phyloP scores from a whole-genome alignment of 2,113 vertebrate species.

The Cyanoderma ruficeps region DNA sequence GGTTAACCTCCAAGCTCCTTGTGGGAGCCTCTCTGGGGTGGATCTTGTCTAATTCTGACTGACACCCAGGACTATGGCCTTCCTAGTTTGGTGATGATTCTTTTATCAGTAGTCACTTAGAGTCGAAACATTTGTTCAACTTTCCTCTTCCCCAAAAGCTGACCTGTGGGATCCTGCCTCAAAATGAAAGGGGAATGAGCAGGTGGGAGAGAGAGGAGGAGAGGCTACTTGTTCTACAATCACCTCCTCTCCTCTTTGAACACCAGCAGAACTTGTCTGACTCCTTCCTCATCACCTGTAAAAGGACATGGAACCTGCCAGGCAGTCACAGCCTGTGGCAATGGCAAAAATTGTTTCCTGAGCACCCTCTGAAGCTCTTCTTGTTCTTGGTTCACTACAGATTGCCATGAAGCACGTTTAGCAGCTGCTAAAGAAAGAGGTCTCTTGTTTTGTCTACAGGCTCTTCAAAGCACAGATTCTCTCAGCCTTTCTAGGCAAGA shows the following conservation, averaged over 20 bases:
- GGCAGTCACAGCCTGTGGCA: neutral
- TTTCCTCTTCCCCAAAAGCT: neutral
- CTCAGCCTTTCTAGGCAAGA: neutral
- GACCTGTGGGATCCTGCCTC: neutral
- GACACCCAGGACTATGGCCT: neutral
- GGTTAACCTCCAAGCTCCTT: neutral
- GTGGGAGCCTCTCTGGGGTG: neutral
- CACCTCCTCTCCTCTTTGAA: neutral
- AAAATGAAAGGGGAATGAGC: neutral
- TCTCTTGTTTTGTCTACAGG: neutral
- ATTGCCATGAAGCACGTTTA: fast-evolving
- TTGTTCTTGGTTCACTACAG: neutral
- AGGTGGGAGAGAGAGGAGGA: neutral
- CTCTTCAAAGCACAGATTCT: neutral
- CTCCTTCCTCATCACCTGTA: neutral
- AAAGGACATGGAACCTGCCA: neutral
- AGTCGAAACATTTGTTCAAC: neutral
- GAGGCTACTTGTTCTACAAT: neutral
- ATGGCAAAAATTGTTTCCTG: neutral
- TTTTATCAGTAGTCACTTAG: neutral
- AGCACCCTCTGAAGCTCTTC: neutral
- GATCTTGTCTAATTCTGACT: neutral
- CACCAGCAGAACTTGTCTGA: neutral
- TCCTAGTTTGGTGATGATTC: neutral
- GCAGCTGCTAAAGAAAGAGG: neutral